A percentile compares a stretch with the other conserved stretches of the same genome.
Evolutionary conservation across 2,797 vertebrate species (phyloP).

Genomic region (Melanotaenia trifasciata): DNA sequence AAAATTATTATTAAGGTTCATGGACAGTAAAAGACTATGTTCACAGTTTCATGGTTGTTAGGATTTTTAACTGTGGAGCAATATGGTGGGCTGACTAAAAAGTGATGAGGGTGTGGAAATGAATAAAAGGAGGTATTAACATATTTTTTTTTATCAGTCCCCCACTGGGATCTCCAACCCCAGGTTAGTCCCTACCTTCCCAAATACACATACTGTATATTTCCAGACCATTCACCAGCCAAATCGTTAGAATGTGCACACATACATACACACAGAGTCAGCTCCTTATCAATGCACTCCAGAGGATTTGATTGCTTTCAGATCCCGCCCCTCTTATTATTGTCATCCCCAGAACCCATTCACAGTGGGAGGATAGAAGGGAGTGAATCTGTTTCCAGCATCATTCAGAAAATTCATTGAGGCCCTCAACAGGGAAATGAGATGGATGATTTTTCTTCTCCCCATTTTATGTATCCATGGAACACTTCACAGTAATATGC

Average conservation of each 20-base stretch:
- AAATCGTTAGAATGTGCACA: conserved; percentile 14
- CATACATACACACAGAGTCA: conserved; percentile 30
- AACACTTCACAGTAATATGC: conserved; percentile 71
- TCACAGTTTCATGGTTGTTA: not conserved
- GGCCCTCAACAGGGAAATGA: conserved; percentile 77
- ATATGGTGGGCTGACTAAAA: not conserved
- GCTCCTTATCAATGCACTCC: conserved; percentile 83
- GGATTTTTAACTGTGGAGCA: not conserved
- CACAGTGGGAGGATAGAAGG: conserved; percentile 65
- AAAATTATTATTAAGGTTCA: not conserved
- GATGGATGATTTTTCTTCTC: conserved; percentile 60
- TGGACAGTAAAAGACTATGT: not conserved
- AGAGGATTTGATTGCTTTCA: conserved; percentile 77
- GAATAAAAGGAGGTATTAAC: not conserved
- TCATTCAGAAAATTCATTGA: conserved; percentile 80
- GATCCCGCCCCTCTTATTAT: conserved; percentile 78
- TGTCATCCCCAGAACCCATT: conserved; percentile 74
- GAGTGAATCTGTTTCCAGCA: conserved; percentile 74
- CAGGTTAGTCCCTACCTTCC: not conserved
- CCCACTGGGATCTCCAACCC: conserved; percentile 4
- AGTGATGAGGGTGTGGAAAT: not conserved
- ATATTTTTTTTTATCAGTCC: conserved; percentile 2
- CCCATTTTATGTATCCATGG: conserved; percentile 67
- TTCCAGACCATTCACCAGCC: conserved; percentile 21
- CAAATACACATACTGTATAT: conserved; percentile 12